Evolutionary conservation across 2,113 vertebrate species (phyloP), one percentile per base, ranked within the genome.

Genomic region (Lagopus muta): DNA sequence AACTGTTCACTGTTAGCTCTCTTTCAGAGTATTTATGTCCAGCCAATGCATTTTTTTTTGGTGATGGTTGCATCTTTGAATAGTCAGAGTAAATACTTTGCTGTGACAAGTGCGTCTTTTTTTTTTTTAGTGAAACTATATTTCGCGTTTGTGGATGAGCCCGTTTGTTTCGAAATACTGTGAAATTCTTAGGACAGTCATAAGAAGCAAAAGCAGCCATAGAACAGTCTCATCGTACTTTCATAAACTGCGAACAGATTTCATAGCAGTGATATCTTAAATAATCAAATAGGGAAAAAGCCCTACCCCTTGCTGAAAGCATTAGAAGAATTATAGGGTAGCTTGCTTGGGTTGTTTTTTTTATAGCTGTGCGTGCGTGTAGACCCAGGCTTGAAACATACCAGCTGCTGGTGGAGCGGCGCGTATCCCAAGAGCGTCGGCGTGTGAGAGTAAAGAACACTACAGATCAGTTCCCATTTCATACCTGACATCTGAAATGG

Each of bases 41-140:
- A 2, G 2, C 7, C 45, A 54, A 36, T 55, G 36, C 10, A 61
- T 86, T 36, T 42, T 72, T 58, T n/a, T 58, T 58, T 58, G 55
- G 27, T 62, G 40, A 55, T 55, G 18, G 42, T 67, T 95, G 75
- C 61, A 3, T 88, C 24, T 66, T 83, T 50, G 22, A 54, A 73
- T 92, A 84, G 10, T 84, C 38, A 94, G 71, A 45, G 65, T 82
- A 54, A 65, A 71, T 82, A 38, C 76, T 91, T 94, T 28, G 66
- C 57, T 89, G 16, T 58, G 71, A 92, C 47, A 93, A 78, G 76
- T 69, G 36, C 2, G 24, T 74, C 34, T 9, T 52, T 52, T 50
- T 25, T 48, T 66, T 64, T 67, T 58, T 75, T 32, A 28, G 11
- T 25, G 6, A 80, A 96, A 82, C 21, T 43, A 4, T 66, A 87